Conservation (phyloP, 2,888 invertebrate species). For the Drosophila atripex region DNA sequence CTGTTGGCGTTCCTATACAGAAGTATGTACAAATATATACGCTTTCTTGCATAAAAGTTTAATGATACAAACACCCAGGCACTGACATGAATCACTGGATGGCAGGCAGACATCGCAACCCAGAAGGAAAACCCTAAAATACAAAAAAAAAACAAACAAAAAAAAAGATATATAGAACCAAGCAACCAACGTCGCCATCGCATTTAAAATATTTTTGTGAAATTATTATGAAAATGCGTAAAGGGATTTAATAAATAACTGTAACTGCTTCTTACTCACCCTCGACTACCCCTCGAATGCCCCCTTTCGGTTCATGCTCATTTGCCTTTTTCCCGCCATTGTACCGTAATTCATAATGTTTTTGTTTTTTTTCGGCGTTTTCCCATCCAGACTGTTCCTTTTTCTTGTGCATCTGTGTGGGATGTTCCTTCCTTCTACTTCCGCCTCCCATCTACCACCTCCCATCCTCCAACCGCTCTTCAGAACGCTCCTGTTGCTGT, state of each 20-base stretch:
- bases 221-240: constrained; percentile 83
- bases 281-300: not conserved
- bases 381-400: constrained; percentile 51
- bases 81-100: constrained; percentile 74
- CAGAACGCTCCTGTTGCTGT: constrained; percentile 45
- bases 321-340: constrained; percentile 42
- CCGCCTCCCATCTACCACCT: constrained; percentile 24
- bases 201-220: constrained; percentile 79
- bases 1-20: constrained; percentile 17
- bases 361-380: constrained; percentile 44
- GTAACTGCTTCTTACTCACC: constrained; percentile 75
- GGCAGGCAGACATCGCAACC: constrained; percentile 48
- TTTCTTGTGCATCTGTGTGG: constrained; percentile 70
- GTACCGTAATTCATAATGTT: constrained; percentile 51
- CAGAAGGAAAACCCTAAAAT: constrained; percentile 1
- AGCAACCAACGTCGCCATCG: constrained; percentile 35
- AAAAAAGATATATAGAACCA: constrained; percentile 6
- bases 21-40: constrained; percentile 8
- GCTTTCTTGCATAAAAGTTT: constrained; percentile 64
- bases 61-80: constrained; percentile 59
- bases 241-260: constrained; percentile 83
- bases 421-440: constrained; percentile 28
- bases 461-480: not conserved
- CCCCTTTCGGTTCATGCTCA: constrained; percentile 21
- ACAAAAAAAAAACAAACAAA: not conserved